Conservation (phyloP, 1,140 invertebrate species). For the Muscidifurax raptorellus region DNA sequence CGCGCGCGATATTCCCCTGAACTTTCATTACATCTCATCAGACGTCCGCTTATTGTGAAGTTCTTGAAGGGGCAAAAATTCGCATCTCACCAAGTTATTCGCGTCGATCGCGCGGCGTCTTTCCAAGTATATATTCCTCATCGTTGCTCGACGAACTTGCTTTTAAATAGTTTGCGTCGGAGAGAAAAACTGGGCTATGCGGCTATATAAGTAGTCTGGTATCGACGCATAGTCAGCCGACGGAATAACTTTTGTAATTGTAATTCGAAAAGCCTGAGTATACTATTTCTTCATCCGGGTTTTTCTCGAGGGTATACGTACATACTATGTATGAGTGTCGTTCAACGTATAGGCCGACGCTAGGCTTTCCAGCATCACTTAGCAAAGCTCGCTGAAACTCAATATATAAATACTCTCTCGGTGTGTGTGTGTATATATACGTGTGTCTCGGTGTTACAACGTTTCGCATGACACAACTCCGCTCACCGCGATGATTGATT, state of each 20-base stretch:
- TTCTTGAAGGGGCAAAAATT: too few species aligned
- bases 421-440: not conserved
- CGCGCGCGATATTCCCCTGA: too few species aligned
- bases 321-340: too few species aligned
- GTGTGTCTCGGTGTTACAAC: not conserved
- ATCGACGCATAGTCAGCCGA: not conserved
- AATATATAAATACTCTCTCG: not conserved
- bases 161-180: too few species aligned
- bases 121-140: not conserved
- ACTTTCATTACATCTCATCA: too few species aligned
- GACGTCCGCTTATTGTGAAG: too few species aligned
- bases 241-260: too few species aligned
- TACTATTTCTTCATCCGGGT: too few species aligned
- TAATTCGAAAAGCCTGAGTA: too few species aligned
- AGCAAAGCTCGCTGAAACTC: conserved; percentile 5
- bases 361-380: not conserved
- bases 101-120: not conserved
- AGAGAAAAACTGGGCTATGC: not conserved
- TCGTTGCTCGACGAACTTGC: not conserved
- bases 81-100: not conserved
- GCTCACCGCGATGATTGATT: not conserved
- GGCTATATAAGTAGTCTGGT: not conserved
- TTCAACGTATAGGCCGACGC: not conserved
- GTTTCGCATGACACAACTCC: not conserved
- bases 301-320: too few species aligned